Percentiles rank a stretch among this genome's conserved stretches.
These are phyloP conservation scores for Rhingia rostrata DNA, from an alignment of 2,888 invertebrate species.

Conservation along the genomic window DNA sequence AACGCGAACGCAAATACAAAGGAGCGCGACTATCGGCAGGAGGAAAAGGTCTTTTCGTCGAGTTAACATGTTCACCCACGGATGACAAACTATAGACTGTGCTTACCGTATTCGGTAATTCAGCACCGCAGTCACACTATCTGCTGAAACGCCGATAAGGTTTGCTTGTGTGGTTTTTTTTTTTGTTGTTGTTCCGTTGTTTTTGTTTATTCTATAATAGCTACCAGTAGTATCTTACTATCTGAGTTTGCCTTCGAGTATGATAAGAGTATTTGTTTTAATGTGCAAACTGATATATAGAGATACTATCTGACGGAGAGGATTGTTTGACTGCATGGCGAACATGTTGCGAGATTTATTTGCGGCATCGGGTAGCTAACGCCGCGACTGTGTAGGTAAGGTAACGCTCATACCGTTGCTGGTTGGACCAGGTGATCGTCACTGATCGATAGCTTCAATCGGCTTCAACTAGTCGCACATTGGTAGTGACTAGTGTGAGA, in stretches of 20 bases:
- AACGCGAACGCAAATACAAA: constrained; percentile 18
- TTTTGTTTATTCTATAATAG: constrained; percentile 22
- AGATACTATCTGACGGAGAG: background rate
- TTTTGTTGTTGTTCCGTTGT: constrained; percentile 22
- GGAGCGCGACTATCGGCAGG: constrained; percentile 23
- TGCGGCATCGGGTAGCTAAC: background rate
- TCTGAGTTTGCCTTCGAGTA: background rate
- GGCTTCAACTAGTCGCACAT: background rate
- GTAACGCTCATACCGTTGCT: too few relatives aligned
- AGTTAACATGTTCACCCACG: constrained; percentile 52
- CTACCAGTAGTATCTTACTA: background rate
- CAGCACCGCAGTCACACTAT: constrained; percentile 27
- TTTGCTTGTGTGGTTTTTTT: background rate
- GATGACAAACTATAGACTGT: constrained; percentile 51
- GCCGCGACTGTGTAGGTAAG: background rate
- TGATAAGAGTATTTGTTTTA: background rate
- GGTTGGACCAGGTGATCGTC: too few relatives aligned
- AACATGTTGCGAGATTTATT: background rate
- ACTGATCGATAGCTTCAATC: too few relatives aligned
- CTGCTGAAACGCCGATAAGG: constrained; percentile 42
- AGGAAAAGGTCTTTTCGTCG: constrained; percentile 20
- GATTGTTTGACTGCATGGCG: background rate
- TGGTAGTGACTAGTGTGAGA: background rate
- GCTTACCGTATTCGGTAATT: constrained; percentile 24
- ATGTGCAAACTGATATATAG: background rate